phyloP scores from a whole-genome alignment of 2,888 invertebrate species.

The Neelides folsomi region DNA sequence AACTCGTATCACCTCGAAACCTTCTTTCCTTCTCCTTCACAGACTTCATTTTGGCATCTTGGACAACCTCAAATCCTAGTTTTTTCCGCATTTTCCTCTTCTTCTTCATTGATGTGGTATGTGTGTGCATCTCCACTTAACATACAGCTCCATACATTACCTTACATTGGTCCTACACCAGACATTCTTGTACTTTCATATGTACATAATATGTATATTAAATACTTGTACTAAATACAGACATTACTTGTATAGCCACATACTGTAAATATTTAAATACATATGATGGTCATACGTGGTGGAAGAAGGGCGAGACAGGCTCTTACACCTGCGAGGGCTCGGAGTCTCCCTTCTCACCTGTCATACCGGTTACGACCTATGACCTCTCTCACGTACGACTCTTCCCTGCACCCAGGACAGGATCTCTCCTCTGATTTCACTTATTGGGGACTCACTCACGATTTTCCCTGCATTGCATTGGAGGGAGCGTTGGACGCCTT shows the following conservation, averaged over 20 bases:
- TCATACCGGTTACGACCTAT: conserved; percentile 16
- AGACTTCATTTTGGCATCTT: conserved; percentile 16
- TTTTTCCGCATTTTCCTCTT: conserved; percentile 12
- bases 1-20: conserved; percentile 33
- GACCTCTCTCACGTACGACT: conserved; percentile 27
- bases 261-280: too few relatives aligned
- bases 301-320: conserved; percentile 6
- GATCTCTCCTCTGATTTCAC: not conserved
- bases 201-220: too few relatives aligned
- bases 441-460: too few relatives aligned
- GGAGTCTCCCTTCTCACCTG: not conserved
- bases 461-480: not conserved
- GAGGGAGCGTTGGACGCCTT: not conserved
- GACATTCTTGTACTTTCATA: too few relatives aligned
- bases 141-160: too few relatives aligned
- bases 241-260: too few relatives aligned
- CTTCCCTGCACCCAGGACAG: conserved; percentile 4
- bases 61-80: conserved; percentile 32
- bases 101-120: conserved; percentile 1
- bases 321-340: not conserved
- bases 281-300: too few relatives aligned
- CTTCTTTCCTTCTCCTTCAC: conserved; percentile 23
- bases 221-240: too few relatives aligned
- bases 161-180: too few relatives aligned
- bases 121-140: not conserved